These are phyloP conservation scores for Leucophenga montana DNA, from an alignment of 2,888 invertebrate species.

Conservation along the genomic window DNA sequence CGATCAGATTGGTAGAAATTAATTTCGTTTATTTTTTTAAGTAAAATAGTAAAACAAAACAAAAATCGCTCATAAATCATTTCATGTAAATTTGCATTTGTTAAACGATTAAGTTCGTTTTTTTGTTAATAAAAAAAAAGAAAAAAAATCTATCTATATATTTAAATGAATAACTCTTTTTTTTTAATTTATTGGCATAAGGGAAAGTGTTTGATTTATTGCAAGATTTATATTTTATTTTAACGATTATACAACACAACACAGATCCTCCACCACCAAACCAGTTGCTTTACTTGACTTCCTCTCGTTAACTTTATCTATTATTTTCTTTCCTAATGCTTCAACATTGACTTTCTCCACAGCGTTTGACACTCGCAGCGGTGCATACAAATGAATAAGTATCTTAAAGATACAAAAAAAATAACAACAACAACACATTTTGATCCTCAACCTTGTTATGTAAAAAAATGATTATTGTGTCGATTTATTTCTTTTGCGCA, in stretches of 20 bases:
- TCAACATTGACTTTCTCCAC: conserved; percentile 43
- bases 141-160: conserved; percentile 22
- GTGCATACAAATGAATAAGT: conserved; percentile 46
- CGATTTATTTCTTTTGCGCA: background rate
- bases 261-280: conserved; percentile 50
- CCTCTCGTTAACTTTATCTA: conserved; percentile 15
- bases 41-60: conserved; percentile 20
- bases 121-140: conserved; percentile 28
- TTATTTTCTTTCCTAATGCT: conserved; percentile 27
- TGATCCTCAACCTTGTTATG: conserved; percentile 64
- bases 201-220: conserved; percentile 50
- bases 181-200: conserved; percentile 30
- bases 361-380: conserved; percentile 39
- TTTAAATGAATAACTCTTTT: conserved; percentile 3
- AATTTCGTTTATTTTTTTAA: conserved; percentile 42
- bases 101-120: conserved; percentile 28
- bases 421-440: conserved; percentile 34
- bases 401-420: conserved; percentile 24
- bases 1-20: conserved; percentile 85
- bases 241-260: background rate
- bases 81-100: conserved; percentile 43
- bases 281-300: conserved; percentile 45
- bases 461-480: conserved; percentile 42
- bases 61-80: conserved; percentile 36
- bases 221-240: background rate